Percentiles rank a stretch among this genome's conserved stretches.
These are phyloP conservation scores for Loriculus beryllinus DNA, from an alignment of 2,797 vertebrate genomes.

Conservation along the genomic window DNA sequence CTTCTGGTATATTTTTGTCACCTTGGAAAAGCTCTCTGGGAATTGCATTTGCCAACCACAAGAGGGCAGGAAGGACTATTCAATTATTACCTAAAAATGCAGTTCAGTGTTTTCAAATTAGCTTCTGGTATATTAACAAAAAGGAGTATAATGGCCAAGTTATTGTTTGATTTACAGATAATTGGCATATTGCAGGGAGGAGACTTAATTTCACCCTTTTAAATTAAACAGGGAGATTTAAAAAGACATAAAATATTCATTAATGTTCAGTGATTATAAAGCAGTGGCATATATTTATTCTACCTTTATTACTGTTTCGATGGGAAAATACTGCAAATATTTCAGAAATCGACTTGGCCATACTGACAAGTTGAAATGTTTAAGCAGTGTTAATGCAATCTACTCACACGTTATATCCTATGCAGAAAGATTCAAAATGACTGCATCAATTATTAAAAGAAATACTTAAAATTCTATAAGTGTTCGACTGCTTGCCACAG, in stretches of 20 bases:
- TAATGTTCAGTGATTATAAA: constrained; percentile 86
- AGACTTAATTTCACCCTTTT: constrained; percentile 89
- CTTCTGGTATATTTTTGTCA: background rate
- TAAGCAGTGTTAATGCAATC: constrained; percentile 84
- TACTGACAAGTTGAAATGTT: constrained; percentile 86
- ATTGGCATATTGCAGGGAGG: constrained; percentile 86
- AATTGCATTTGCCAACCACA: constrained; percentile 72
- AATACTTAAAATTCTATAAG: constrained; percentile 79
- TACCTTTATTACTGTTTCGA: constrained; percentile 87
- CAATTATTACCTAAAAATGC: constrained; percentile 74
- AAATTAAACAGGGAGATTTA: constrained; percentile 95
- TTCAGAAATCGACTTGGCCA: constrained; percentile 83
- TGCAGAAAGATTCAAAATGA: constrained; percentile 86
- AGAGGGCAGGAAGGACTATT: constrained; percentile 81
- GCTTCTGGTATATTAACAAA: constrained; percentile 85
- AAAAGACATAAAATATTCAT: constrained; percentile 95
- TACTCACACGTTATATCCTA: constrained; percentile 78
- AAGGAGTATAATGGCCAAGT: constrained; percentile 87
- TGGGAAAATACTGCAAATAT: constrained; percentile 87
- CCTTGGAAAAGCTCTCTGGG: constrained; percentile 23
- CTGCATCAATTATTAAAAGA: constrained; percentile 90
- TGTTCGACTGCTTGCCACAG: constrained; percentile 71
- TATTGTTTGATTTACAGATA: constrained; percentile 94
- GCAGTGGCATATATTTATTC: constrained; percentile 82
- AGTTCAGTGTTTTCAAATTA: constrained; percentile 80